phyloP scores from a whole-genome alignment of 2,113 vertebrate genomes.

The Lasiurus cinereus region DNA sequence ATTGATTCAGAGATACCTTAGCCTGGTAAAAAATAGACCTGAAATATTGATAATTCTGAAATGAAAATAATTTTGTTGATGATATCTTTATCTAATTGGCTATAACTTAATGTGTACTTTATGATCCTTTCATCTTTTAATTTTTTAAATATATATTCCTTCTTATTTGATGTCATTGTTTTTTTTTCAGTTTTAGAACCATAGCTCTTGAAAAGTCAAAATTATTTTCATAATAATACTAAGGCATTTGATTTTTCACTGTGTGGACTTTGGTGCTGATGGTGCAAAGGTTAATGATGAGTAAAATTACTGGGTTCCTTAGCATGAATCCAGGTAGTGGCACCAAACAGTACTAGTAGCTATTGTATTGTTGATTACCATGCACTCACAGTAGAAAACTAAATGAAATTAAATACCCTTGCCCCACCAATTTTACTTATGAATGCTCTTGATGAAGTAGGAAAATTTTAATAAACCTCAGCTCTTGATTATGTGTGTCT shows the following conservation, averaged over 20 bases:
- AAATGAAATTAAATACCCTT: background rate
- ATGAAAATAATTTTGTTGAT: constrained; percentile 30
- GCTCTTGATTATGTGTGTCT: background rate
- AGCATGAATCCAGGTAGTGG: background rate
- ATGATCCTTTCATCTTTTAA: background rate
- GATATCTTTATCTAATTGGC: background rate
- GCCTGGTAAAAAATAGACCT: background rate
- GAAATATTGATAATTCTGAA: background rate
- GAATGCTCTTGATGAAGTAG: background rate
- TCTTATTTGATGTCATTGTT: background rate
- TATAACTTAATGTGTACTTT: background rate
- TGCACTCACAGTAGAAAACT: background rate
- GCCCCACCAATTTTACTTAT: background rate
- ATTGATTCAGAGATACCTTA: background rate
- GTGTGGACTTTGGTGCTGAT: background rate
- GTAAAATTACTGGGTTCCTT: background rate
- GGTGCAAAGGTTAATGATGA: background rate
- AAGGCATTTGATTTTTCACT: background rate
- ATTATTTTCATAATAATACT: background rate
- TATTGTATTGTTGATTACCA: background rate
- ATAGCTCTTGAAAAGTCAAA: background rate
- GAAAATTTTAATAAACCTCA: background rate
- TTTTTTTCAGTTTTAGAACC: background rate
- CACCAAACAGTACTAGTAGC: background rate
- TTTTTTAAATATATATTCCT: background rate